These are phyloP conservation scores for Aramus guarauna DNA, from an alignment of 2,113 vertebrate species.

Conservation along the genomic window DNA sequence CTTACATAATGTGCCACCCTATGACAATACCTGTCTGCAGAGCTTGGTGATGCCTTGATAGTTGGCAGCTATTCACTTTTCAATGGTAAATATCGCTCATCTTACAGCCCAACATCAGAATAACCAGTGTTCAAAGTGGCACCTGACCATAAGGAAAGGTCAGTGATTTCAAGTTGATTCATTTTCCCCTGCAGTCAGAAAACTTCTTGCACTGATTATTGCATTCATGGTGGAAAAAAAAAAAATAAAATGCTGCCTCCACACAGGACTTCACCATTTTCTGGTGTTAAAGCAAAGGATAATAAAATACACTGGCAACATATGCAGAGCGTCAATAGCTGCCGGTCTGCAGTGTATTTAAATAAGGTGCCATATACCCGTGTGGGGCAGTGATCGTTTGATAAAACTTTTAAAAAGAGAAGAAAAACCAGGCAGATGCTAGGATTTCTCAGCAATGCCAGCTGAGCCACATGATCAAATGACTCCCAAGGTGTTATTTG, in stretches of 20 bases:
- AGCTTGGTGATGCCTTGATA: not conserved
- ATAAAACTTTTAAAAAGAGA: not conserved
- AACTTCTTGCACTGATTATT: not conserved
- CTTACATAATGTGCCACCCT: slow-evolving; percentile 40
- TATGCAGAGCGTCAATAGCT: not conserved
- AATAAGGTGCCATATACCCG: not conserved
- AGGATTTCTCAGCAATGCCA: not conserved
- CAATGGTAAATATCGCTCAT: not conserved
- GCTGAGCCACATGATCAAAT: not conserved
- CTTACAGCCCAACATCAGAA: not conserved
- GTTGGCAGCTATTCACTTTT: not conserved
- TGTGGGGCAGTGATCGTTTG: rapidly evolving
- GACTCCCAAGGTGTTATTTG: not conserved
- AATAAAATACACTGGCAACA: not conserved
- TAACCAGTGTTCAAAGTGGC: not conserved
- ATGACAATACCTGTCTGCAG: slow-evolving; percentile 12
- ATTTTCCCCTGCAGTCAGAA: not conserved
- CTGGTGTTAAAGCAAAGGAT: not conserved
- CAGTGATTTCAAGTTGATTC: not conserved
- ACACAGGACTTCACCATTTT: not conserved
- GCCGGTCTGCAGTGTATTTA: not conserved
- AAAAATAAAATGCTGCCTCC: not conserved
- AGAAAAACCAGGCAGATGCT: not conserved
- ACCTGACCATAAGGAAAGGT: not conserved
- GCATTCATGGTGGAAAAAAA: not conserved